These are phyloP conservation scores for Stenopsyche tienmushanensis DNA, from an alignment of 1,140 invertebrate species.

Conservation along the genomic window DNA sequence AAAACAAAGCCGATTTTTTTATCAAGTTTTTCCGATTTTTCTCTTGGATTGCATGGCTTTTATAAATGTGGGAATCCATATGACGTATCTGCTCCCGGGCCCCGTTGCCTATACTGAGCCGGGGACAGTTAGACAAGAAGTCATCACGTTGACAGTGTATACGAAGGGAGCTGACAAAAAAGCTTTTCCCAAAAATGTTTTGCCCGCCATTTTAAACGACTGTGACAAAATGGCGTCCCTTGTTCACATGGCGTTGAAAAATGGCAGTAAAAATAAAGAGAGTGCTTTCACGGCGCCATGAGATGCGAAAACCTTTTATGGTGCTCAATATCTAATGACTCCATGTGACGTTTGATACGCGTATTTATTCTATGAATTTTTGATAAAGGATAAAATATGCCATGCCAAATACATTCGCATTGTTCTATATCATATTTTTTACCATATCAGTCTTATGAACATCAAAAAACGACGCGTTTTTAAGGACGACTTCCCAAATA, in stretches of 20 bases:
- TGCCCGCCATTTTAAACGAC: slow-evolving; percentile 30
- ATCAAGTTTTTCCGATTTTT: not conserved
- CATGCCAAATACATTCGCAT: too few relatives aligned
- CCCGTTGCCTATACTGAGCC: too few relatives aligned
- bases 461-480: too few relatives aligned
- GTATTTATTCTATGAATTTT: too few relatives aligned
- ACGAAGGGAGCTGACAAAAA: slow-evolving; percentile 17
- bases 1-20: not conserved
- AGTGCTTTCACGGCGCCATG: slow-evolving; percentile 22
- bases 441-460: too few relatives aligned
- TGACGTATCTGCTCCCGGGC: too few relatives aligned
- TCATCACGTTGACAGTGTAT: not conserved
- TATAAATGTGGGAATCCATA: not conserved
- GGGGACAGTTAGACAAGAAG: not conserved
- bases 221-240: slow-evolving; percentile 37
- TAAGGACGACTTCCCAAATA: too few relatives aligned
- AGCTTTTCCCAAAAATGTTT: slow-evolving; percentile 30
- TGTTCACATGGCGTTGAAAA: slow-evolving; percentile 37
- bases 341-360: not conserved
- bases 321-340: slow-evolving; percentile 31
- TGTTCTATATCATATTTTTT: too few relatives aligned
- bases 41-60: not conserved
- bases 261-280: slow-evolving; percentile 33
- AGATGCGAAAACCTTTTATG: slow-evolving; percentile 29
- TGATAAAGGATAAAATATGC: too few relatives aligned